Evolutionary conservation across 2,113 vertebrate species (phyloP), one percentile per base, ranked within the genome.

Genomic region (Agapornis roseicollis): DNA sequence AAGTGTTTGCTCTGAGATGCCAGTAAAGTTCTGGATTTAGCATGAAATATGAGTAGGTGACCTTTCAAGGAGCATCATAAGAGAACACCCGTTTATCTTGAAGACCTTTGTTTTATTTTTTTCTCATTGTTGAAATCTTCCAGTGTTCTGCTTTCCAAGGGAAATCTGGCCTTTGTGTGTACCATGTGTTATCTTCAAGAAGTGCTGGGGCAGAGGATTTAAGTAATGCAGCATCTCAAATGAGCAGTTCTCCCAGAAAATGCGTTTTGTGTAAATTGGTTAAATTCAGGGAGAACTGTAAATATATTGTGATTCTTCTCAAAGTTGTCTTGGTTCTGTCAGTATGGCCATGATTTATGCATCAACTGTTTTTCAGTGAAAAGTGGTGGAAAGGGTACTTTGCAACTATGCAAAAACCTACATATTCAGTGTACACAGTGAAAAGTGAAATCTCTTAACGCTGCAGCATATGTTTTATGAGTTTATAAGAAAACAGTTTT

Each of bases 31-130:
- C 2, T 2, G 76, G 81, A 80, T 92, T 95, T 85, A 85, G 70
- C 53, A 25, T 81, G 56, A 91, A 95, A 85, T 95, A 86, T 72
- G 80, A 53, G 37, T 0, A 1, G 65, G 53, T 91, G 80, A 96
- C 90, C 88, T 96, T 94, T 96, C 87, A 92, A 94, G 46, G 61
- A 86, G 27, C 66, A 94, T 93, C 55, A 9, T 69, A 87, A 91
- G 60, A 79, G 81, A 95, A 69, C 69, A 74, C 83, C 77, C 52
- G 50, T 95, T 95, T 91, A 63, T 94, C 79, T 94, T 89, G 77
- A 87, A 92, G 73, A 81, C 50, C 65, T 95, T 74, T 80, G 37
- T 80, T 96, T 94, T 41, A 81, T 44, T 80, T 89, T 82, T 63
- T 60, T 70, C 71, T 53, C 53, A 37, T 12, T 69, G 44, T 85